Evolutionary conservation across 2,888 invertebrate genomes (phyloP), one percentile per base, ranked within the genome.

Genomic region (Nephrocerus scutellatus): DNA sequence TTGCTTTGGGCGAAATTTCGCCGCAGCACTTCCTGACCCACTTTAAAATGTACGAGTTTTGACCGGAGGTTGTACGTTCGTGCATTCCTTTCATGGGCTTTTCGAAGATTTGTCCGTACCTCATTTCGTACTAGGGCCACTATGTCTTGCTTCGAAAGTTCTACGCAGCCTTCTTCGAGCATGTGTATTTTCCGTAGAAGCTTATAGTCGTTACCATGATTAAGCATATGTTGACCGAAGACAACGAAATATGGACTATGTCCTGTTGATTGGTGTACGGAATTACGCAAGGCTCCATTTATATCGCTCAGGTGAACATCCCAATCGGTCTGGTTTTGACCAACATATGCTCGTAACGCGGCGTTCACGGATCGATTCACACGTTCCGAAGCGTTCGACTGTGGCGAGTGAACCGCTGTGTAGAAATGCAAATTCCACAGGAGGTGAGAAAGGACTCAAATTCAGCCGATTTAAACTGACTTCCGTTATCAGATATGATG

Each of bases 1-100:
- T 30, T 25, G 20, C 41, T 38, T 30, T 43, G 40, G 3, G 31
- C 8, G 18, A 46, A 46, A 19, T 46, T 43, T 15, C 43, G 33
- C 10, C 42, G 29, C 15, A 18, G 33, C 5, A 45, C 39, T 3
- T 21, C 28, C 23, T 42, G 37, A 6, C 34, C 39, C 1, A 30
- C 37, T 4, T 26, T 30, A 15, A 40, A 42, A 2, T 26, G 12
- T 5, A 25, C 13, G 18, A 22, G 23, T 10, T 23, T 36, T 5
- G 34, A 28, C 1, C 42, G 30, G 5, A 35, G 28, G 20, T 41
- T 41, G 13, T 41, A 44, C 9, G 9, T 16, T 4, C 12, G 22
- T 2, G 25, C 26, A 18, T 36, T 36, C 16, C 10, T 20, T 4
- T 37, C 22, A 21, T 34, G 33, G 4, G 36, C 23, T 12, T 23